Conservation (phyloP, 1,140 invertebrate species). For the Plectus sambesii region DNA sequence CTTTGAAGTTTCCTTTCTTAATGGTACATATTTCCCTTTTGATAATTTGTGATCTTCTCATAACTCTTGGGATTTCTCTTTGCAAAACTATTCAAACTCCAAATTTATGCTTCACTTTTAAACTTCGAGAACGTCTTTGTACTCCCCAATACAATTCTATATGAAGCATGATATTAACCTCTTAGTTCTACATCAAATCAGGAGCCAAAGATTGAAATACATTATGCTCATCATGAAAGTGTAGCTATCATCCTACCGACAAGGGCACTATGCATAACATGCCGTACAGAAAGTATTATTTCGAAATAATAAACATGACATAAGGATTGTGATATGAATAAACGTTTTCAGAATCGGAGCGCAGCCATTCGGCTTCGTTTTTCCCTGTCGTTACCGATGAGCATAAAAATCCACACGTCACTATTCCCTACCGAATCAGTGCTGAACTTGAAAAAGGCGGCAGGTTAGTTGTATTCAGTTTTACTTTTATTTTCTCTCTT, state of each 20-base stretch:
- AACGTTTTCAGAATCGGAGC: background rate
- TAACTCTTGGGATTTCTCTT: too few relatives aligned
- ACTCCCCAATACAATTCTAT: too few relatives aligned
- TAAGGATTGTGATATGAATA: background rate
- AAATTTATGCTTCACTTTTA: too few relatives aligned
- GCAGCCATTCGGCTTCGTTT: conserved; percentile 1
- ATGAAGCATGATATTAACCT: too few relatives aligned
- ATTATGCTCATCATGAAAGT: background rate
- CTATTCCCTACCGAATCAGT: conserved; percentile 3
- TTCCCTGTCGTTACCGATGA: conserved; percentile 5
- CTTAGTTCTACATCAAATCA: too few relatives aligned
- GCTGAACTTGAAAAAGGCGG: too few relatives aligned
- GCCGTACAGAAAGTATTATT: background rate
- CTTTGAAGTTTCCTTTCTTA: background rate
- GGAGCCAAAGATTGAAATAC: background rate
- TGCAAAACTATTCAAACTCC: too few relatives aligned
- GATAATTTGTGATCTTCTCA: too few relatives aligned
- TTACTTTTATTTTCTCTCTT: too few relatives aligned
- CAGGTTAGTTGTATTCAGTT: too few relatives aligned
- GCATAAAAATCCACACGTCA: conserved; percentile 8
- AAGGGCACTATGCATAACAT: background rate
- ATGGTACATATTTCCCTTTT: too few relatives aligned
- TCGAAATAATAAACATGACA: background rate
- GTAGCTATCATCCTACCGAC: background rate
- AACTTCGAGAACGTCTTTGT: too few relatives aligned